Conservation (phyloP, 2,888 invertebrate genomes). For the Caenorhabditis sp. region DNA sequence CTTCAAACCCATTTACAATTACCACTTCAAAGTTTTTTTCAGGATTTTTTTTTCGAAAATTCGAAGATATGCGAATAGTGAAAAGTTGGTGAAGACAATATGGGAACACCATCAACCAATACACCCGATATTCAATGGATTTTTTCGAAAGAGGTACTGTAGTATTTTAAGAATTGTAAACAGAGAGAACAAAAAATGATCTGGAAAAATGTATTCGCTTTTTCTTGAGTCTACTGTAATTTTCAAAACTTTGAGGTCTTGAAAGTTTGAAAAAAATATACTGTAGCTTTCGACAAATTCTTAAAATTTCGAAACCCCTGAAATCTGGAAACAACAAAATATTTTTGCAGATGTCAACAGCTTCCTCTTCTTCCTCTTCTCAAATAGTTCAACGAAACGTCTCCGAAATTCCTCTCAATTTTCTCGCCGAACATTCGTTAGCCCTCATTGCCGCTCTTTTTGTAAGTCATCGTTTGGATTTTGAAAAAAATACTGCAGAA, state of each 20-base stretch:
- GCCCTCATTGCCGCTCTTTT: slow-evolving; percentile 45
- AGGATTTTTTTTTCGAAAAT: not conserved
- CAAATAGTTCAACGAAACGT: slow-evolving; percentile 14
- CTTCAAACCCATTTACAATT: not conserved
- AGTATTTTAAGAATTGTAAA: not conserved
- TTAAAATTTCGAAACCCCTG: too few relatives aligned
- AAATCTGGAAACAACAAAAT: not conserved
- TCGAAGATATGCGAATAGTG: slow-evolving; percentile 5
- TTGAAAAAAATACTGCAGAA: too few relatives aligned
- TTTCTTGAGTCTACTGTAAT: too few relatives aligned
- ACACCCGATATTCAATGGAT: slow-evolving; percentile 53
- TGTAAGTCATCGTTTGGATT: slow-evolving; percentile 31
- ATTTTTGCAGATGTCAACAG: slow-evolving; percentile 38
- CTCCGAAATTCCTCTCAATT: slow-evolving; percentile 30
- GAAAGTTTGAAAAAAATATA: too few relatives aligned
- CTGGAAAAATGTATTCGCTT: not conserved
- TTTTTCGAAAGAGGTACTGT: slow-evolving; percentile 47
- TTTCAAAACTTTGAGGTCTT: too few relatives aligned
- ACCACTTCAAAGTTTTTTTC: too few relatives aligned
- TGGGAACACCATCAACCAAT: slow-evolving; percentile 30
- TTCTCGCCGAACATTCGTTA: slow-evolving; percentile 48
- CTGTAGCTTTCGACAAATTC: too few relatives aligned
- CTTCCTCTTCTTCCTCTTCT: slow-evolving; percentile 16
- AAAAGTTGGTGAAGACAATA: slow-evolving; percentile 1
- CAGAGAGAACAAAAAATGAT: not conserved